phyloP scores from a whole-genome alignment of 2,797 vertebrate genomes.

The Brachyalestes nurse region DNA sequence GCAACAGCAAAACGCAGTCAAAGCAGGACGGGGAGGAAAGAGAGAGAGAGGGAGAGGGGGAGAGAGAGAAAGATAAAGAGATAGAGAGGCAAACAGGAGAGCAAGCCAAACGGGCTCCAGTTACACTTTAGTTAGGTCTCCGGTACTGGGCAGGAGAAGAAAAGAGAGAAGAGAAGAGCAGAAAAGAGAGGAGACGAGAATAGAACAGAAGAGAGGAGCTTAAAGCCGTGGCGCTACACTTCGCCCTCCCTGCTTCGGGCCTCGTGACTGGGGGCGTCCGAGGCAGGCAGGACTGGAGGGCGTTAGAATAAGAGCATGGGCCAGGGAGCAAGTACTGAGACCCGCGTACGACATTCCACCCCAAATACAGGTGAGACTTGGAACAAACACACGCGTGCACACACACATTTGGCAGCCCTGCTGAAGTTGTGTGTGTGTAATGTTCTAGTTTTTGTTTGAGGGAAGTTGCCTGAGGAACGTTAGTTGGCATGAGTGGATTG shows the following conservation, averaged over 20 bases:
- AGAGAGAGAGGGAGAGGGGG: conserved; percentile 50
- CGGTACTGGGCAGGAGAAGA: conserved; percentile 10
- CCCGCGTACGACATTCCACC: conserved; percentile 68
- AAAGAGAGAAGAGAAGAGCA: neutral
- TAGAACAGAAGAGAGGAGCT: neutral
- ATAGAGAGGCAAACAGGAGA: conserved; percentile 50
- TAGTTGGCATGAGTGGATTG: neutral
- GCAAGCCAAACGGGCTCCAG: conserved; percentile 41
- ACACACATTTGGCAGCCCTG: neutral
- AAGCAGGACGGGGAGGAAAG: neutral
- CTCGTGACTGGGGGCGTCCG: conserved; percentile 63
- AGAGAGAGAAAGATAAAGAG: conserved; percentile 32
- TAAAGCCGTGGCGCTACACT: conserved; percentile 8
- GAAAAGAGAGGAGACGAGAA: neutral
- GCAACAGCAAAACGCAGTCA: no score
- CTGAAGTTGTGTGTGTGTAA: neutral
- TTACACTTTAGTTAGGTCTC: conserved; percentile 30
- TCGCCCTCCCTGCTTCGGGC: conserved; percentile 63
- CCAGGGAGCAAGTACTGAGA: conserved; percentile 71
- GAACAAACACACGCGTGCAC: neutral
- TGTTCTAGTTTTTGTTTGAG: neutral
- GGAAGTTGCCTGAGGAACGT: neutral
- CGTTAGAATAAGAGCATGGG: conserved; percentile 74
- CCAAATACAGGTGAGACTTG: conserved; percentile 71
- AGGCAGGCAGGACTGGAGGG: conserved; percentile 61